Conservation (phyloP, 1,140 invertebrate species). For the Cotesia glomerata region DNA sequence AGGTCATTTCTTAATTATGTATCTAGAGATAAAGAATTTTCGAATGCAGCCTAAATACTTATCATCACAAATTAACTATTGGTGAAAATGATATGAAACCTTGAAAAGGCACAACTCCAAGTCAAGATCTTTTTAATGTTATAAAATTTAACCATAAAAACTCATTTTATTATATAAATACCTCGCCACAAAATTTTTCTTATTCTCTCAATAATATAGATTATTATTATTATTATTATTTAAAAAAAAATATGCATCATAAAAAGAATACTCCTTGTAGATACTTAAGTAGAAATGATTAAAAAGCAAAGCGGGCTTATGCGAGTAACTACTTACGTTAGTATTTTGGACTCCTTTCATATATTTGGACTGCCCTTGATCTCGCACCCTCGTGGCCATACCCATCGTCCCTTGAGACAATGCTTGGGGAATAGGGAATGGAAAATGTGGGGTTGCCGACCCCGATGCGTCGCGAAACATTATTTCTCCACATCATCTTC, state of each 20-base stretch:
- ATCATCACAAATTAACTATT: too few species aligned
- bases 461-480: conserved; percentile 16
- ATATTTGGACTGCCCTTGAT: conserved; percentile 23
- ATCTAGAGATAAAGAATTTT: too few species aligned
- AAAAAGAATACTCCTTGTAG: neutral
- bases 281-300: neutral
- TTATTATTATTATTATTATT: neutral
- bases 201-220: too few species aligned
- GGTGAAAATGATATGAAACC: too few species aligned
- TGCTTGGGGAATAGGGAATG: conserved; percentile 17
- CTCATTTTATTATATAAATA: too few species aligned
- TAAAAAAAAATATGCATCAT: neutral
- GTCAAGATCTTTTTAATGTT: too few species aligned
- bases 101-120: too few species aligned
- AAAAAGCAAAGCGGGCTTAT: conserved; percentile 16
- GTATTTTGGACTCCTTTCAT: conserved; percentile 15
- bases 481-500: neutral
- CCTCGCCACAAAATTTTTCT: too few species aligned
- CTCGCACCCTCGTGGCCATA: conserved; percentile 26
- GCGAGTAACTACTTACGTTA: conserved; percentile 29
- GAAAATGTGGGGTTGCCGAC: conserved; percentile 22
- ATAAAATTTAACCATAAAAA: too few species aligned
- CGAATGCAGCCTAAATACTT: too few species aligned
- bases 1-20: too few species aligned
- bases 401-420: conserved; percentile 25